Evolutionary conservation across 2,797 vertebrate genomes (phyloP), one percentile per base, ranked within the genome.

Genomic region (Kryptopterus vitreolus): DNA sequence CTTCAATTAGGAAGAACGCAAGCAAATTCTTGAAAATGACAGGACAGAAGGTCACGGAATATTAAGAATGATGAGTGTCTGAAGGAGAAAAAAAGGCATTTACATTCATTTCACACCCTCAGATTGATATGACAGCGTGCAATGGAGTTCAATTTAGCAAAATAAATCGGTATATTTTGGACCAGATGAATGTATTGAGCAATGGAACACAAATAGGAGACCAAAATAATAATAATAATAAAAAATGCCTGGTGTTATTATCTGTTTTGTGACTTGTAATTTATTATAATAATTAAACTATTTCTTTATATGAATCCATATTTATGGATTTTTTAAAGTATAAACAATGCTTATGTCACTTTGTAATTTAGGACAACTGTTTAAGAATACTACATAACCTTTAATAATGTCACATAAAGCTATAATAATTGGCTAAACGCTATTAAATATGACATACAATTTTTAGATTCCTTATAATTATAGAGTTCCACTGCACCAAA

Each of bases 61-160:
- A 75, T 75, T 80, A 61, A 76, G 62, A 81, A 22, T 48, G 52
- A 68, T 38, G 50, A 77, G 76, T 2, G n/a, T 65, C 31, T 53
- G 31, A 80, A 43, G 43, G 43, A 52, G 65, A 74, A 71, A 78
- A n/a, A 26, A 3, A 69, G 33, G 33, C 76, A 78, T 82, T 81
- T 43, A 69, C 16, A 82, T 59, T 77, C 68, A 77, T 29, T 53
- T 29, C 48, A 46, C 38, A 74, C 46, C 73, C 43, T 62, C 69
- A 58, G 43, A 38, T 57, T 31, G 38, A 43, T 69, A 53, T 59
- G 38, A 38, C 72, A 18, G 62, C 59, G 46, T 66, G 59, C 63
- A 35, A 33, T 26, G 48, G 22, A 43, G 7, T 57, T 18, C 16
- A 43, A 50, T 58, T 31, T 58, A 76, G 50, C 48, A 50, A 22